Evolutionary conservation across 2,113 vertebrate genomes (phyloP), one percentile per base, ranked within the genome.

Genomic region (Tachysurus fulvidraco): DNA sequence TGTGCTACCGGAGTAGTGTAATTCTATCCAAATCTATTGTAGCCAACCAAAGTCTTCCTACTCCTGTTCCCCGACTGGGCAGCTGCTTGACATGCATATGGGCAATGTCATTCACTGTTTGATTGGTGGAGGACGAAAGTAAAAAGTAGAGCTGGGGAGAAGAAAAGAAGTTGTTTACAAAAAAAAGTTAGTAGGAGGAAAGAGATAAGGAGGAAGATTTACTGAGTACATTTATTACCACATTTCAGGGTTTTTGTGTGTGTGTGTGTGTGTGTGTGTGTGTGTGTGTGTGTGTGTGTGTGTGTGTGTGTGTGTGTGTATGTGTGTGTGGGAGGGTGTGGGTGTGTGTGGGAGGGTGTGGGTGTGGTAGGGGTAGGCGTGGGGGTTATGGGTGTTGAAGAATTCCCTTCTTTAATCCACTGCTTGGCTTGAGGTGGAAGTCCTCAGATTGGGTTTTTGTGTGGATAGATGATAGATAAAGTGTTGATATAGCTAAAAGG

Each of bases 141-240:
- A 67, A 73, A 71, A 83, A 79, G 55, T 79, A 80, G 74, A 23
- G 36, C 62, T 6, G 8, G 69, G 79, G 50, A 83, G 80, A 89
- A 89, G 81, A 85, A 88, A 88, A 86, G 52, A 85, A 85, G 65
- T 65, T 86, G 64, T 88, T 86, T 85, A 84, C 76, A 79, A 80
- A 85, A 89, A 78, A 89, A 78, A 69, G 83, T 60, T 60, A 54
- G 80, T 91, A 91, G 91, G 93, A 91, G 92, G 92, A 89, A 88
- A 89, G 88, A 87, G 90, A 17, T 87, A 88, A 91, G 92, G 92
- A 88, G 89, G 89, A 85, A 93, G 93, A 94, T 95, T 95, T 94
- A 94, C 92, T 87, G 88, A 87, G 89, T 88, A 92, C 82, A 87
- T 94, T 94, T 96, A 94, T 95, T 94, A 92, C 93, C 92, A 91